Percentiles rank a stretch among this genome's conserved stretches.
These are phyloP conservation scores for Lordiphosa stackelbergi DNA, from an alignment of 1,140 invertebrate species.

Conservation along the genomic window DNA sequence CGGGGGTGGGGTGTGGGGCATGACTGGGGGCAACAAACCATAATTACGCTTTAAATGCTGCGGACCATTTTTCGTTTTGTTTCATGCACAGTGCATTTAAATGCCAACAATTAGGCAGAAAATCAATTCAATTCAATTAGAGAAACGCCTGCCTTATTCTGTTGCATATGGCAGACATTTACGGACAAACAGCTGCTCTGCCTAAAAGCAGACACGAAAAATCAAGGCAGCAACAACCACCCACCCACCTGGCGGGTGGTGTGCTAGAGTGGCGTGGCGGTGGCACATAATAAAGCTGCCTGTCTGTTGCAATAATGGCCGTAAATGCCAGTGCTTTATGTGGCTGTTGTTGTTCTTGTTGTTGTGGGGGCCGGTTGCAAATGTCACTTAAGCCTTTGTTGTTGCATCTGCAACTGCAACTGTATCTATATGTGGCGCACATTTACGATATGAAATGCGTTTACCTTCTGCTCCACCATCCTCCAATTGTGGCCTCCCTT, in stretches of 20 bases:
- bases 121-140: conserved; percentile 69
- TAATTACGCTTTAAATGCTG: conserved; percentile 62
- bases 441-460: conserved; percentile 59
- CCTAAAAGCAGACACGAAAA: conserved; percentile 50
- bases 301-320: conserved; percentile 55
- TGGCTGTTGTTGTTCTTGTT: conserved; percentile 7
- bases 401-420: conserved; percentile 28
- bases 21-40: conserved; percentile 38
- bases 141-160: conserved; percentile 30
- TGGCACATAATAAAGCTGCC: conserved; percentile 46
- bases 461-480: conserved; percentile 37
- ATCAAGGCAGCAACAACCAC: conserved; percentile 22
- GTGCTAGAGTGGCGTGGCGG: conserved; percentile 16
- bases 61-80: conserved; percentile 16
- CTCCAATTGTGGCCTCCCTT: conserved; percentile 1
- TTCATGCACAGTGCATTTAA: conserved; percentile 24
- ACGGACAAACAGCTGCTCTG: conserved; percentile 24
- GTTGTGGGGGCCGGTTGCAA: conserved; percentile 15
- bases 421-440: conserved; percentile 27
- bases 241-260: background rate
- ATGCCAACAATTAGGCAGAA: conserved; percentile 38
- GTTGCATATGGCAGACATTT: conserved; percentile 49
- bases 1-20: no score
- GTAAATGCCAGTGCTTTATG: conserved; percentile 38
- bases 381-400: conserved; percentile 25